Evolutionary conservation across 2,113 vertebrate genomes (phyloP).

Genomic region (Indri indri): DNA sequence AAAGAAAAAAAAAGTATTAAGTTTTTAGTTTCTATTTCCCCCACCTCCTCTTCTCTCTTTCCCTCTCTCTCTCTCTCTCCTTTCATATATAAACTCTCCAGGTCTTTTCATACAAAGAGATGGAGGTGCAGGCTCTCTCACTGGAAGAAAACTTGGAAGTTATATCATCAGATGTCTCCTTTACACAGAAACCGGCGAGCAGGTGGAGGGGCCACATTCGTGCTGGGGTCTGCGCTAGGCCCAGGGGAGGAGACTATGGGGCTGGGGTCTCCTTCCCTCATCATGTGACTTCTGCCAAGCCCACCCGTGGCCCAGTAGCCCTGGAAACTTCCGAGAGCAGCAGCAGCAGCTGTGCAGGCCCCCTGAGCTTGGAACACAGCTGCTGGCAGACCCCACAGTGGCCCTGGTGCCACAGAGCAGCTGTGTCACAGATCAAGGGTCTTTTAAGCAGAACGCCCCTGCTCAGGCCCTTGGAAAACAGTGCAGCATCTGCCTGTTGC

Average conservation of each 20-base stretch:
- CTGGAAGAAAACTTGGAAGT: background rate
- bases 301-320: background rate
- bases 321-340: background rate
- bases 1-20: background rate
- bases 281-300: background rate
- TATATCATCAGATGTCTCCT: background rate
- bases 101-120: background rate
- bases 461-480: accelerated
- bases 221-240: no score
- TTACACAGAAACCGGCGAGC: accelerated
- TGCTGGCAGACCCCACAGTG: background rate
- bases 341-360: background rate
- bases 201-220: accelerated
- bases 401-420: accelerated
- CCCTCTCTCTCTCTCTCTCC: background rate
- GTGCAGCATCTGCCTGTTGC: background rate
- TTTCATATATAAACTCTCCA: background rate
- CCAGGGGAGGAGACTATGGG: accelerated
- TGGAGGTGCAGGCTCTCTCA: background rate
- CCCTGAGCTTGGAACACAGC: background rate
- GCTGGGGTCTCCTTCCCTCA: background rate
- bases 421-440: accelerated
- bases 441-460: accelerated
- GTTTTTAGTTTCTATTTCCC: background rate
- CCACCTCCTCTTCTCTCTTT: background rate